phyloP scores from a whole-genome alignment of 2,888 invertebrate species.

The Eueremaeus valkanovi region DNA sequence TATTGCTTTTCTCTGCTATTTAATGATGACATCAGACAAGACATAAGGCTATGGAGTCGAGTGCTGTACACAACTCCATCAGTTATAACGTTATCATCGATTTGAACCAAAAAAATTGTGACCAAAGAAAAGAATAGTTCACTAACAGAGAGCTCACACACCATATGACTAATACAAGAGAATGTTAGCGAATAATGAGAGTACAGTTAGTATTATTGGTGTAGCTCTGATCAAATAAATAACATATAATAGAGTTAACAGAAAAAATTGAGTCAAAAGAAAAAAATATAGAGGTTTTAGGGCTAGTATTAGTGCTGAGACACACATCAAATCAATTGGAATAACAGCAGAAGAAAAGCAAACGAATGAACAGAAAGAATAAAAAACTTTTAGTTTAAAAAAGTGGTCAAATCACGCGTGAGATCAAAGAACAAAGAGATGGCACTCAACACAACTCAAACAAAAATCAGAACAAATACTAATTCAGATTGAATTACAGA shows the following conservation, averaged over 20 bases:
- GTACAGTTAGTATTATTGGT: too few relatives aligned
- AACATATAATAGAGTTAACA: background rate
- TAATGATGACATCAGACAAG: constrained; percentile 5
- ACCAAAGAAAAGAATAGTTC: background rate
- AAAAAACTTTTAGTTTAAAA: too few relatives aligned
- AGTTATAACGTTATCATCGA: too few relatives aligned
- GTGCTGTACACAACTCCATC: background rate
- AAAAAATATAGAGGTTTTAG: background rate
- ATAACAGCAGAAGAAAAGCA: background rate
- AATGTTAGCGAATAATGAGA: too few relatives aligned
- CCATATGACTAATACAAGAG: background rate
- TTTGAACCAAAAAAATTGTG: too few relatives aligned
- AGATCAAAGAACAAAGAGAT: too few relatives aligned
- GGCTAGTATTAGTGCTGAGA: background rate
- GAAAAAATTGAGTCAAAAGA: background rate
- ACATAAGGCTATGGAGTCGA: background rate
- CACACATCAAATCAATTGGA: background rate
- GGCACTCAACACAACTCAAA: too few relatives aligned
- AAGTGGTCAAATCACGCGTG: too few relatives aligned
- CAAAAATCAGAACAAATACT: too few relatives aligned
- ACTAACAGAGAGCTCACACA: background rate
- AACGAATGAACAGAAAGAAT: too few relatives aligned
- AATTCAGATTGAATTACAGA: too few relatives aligned
- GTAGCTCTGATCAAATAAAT: background rate
- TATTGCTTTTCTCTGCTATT: background rate